phyloP scores from a whole-genome alignment of 2,797 vertebrate species.

The Sebastiscus tertius region DNA sequence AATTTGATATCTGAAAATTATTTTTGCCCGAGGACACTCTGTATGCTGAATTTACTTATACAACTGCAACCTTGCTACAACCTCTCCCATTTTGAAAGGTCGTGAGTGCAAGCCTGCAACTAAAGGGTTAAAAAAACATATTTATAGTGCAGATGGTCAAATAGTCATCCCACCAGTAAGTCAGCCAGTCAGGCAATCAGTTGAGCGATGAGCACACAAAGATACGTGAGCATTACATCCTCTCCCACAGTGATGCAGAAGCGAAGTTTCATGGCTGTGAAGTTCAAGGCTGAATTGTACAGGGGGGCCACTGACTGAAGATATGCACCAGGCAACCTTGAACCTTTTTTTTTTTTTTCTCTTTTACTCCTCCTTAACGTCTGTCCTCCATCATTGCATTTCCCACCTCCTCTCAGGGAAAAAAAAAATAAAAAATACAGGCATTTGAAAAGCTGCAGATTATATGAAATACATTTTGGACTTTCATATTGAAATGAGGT shows the following conservation, averaged over 20 bases:
- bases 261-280: slow-evolving; percentile 72
- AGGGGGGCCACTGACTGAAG: slow-evolving; percentile 67
- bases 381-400: slow-evolving; percentile 67
- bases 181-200: slow-evolving; percentile 59
- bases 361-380: slow-evolving; percentile 50
- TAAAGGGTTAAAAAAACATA: slow-evolving; percentile 59
- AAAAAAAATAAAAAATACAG: slow-evolving; percentile 63
- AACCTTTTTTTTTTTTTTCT: slow-evolving; percentile 58
- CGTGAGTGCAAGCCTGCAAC: slow-evolving; percentile 39
- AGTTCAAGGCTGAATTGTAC: slow-evolving; percentile 74
- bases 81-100: slow-evolving; percentile 24
- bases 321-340: slow-evolving; percentile 77
- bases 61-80: slow-evolving; percentile 25
- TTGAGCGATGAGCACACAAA: slow-evolving; percentile 66
- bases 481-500: slow-evolving; percentile 86
- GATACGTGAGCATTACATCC: slow-evolving; percentile 74
- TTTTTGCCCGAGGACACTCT: slow-evolving; percentile 41
- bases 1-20: slow-evolving; percentile 57
- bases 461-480: slow-evolving; percentile 79
- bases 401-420: slow-evolving; percentile 56
- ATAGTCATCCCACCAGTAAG: slow-evolving; percentile 61
- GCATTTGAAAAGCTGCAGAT: slow-evolving; percentile 80
- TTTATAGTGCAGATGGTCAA: slow-evolving; percentile 71
- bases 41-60: slow-evolving; percentile 28
- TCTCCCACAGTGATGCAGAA: slow-evolving; percentile 65